These are phyloP conservation scores for Drosophila rufa DNA, from an alignment of 1,140 invertebrate genomes.

Conservation along the genomic window DNA sequence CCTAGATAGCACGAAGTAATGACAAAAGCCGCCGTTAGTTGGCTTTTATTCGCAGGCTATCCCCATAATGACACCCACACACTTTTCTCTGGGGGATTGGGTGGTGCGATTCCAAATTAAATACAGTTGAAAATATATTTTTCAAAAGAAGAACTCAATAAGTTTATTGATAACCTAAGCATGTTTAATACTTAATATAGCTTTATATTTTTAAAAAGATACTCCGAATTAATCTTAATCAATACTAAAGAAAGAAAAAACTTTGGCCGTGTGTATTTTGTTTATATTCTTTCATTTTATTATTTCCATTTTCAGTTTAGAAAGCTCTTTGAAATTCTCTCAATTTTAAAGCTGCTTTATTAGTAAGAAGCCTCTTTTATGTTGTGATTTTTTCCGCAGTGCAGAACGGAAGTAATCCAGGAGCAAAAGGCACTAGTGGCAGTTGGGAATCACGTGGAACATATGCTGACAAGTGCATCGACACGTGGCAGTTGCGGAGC, in stretches of 20 bases:
- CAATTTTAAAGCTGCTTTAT: neutral
- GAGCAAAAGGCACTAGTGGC: slow-evolving; percentile 44
- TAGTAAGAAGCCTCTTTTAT: neutral
- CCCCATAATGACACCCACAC: slow-evolving; percentile 63
- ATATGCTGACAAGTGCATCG: slow-evolving; percentile 77
- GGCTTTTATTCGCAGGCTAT: slow-evolving; percentile 64
- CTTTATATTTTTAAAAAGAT: neutral
- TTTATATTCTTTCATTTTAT: too few relatives aligned
- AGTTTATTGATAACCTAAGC: neutral
- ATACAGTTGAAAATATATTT: neutral
- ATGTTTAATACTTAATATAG: too few relatives aligned
- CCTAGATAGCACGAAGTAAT: slow-evolving; percentile 30
- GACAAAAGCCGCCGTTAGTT: slow-evolving; percentile 58
- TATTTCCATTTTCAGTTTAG: neutral
- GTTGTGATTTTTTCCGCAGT: neutral
- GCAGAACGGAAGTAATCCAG: slow-evolving; percentile 11
- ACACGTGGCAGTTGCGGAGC: slow-evolving; percentile 38
- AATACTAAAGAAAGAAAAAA: too few relatives aligned
- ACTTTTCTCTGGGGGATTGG: neutral
- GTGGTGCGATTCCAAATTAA: neutral
- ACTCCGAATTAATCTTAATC: too few relatives aligned
- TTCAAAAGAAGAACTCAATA: too few relatives aligned
- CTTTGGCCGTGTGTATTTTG: too few relatives aligned
- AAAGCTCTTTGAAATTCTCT: neutral
- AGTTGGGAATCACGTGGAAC: slow-evolving; percentile 65